Conservation (phyloP, 2,888 invertebrate genomes). For the Drosophila birchii region DNA sequence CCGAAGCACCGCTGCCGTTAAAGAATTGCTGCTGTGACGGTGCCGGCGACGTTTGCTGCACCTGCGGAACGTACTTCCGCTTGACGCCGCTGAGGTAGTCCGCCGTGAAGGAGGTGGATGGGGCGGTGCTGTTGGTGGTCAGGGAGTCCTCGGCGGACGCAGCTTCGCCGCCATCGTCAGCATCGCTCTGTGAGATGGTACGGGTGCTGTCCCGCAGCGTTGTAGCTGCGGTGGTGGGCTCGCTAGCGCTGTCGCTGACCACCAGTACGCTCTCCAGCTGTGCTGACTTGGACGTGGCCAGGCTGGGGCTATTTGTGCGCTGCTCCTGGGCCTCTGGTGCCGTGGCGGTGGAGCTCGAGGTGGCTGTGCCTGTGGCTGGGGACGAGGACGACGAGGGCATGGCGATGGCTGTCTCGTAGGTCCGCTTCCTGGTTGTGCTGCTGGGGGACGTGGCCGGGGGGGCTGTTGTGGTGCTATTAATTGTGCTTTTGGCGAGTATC, state of each 20-base stretch:
- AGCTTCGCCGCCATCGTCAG: slow-evolving; percentile 65
- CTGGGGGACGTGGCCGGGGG: slow-evolving; percentile 43
- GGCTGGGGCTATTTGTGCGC: slow-evolving; percentile 27
- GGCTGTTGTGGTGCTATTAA: slow-evolving; percentile 63
- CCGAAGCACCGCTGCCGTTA: slow-evolving; percentile 66
- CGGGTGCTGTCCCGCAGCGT: slow-evolving; percentile 77
- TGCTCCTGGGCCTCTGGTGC: slow-evolving; percentile 47
- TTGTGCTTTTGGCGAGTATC: slow-evolving; percentile 81
- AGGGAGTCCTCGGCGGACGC: slow-evolving; percentile 60
- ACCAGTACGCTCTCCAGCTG: slow-evolving; percentile 41
- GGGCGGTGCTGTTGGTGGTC: slow-evolving; percentile 26
- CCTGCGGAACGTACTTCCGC: slow-evolving; percentile 76
- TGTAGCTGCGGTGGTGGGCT: slow-evolving; percentile 53
- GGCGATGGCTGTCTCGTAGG: slow-evolving; percentile 82
- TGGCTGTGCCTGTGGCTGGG: slow-evolving; percentile 13
- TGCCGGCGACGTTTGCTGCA: slow-evolving; percentile 22
- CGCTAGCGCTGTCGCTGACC: slow-evolving; percentile 11
- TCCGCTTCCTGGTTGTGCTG: slow-evolving; percentile 77
- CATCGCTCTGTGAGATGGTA: slow-evolving; percentile 80
- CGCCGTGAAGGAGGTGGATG: slow-evolving; percentile 36
- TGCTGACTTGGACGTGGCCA: slow-evolving; percentile 36
- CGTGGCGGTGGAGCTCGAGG: slow-evolving; percentile 6
- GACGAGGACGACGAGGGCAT: slow-evolving; percentile 69
- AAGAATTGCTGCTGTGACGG: slow-evolving; percentile 43
- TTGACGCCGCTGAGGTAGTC: slow-evolving; percentile 67